Base-by-base conservation (phyloP, 35 echinoderm and acorn worm genomes). In the Amphiura filiformis region DNA sequence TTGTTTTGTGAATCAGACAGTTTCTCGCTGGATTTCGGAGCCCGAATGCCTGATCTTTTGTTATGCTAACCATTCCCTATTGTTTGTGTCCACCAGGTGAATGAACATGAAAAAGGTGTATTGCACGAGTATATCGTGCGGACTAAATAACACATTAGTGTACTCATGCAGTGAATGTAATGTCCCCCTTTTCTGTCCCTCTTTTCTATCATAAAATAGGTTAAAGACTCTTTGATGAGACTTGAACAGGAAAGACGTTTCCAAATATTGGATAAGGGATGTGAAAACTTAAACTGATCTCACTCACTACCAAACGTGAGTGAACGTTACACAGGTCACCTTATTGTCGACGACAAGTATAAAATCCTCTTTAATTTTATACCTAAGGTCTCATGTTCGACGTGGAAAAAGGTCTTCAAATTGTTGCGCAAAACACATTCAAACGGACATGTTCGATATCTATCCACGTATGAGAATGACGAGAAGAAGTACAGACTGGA, bases 351-450 rank as follows among this genome's bases (percentile, higher is more conserved):
- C 49, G 91, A 92, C 26, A 81, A 37, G 7, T 57, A 87, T 18
- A 34, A 76, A 32, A 31, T 92, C 28, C 41, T 88, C 11, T 92
- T 92, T 13, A 81, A 80, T 32, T 92, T 87, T 36, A 88, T 92
- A 22, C 91, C 91, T 7, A 92, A 92, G 76, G 91, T 92, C 18
- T 80, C 84, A 13, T 92, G 85, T 39, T 44, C 4, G 22, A 88
- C 91, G 31, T 92, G 91, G 91, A 92, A 92, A 42, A 31, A 57
- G n/a, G 41, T 92, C 1, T 82, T 87, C 31, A 12, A 38, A 12
- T 86, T 38, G 39, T 77, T 42, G 26, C 34, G 13, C n/a, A 77
- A 26, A n/a, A 17, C 31, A 4, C 9, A 11, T 28, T 75, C 86
- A 39, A 61, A 76, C 0, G 76, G n/a, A 33, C 49, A 44, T 0